Evolutionary conservation across 2,113 vertebrate species (phyloP).

Genomic region (Scomber japonicus): DNA sequence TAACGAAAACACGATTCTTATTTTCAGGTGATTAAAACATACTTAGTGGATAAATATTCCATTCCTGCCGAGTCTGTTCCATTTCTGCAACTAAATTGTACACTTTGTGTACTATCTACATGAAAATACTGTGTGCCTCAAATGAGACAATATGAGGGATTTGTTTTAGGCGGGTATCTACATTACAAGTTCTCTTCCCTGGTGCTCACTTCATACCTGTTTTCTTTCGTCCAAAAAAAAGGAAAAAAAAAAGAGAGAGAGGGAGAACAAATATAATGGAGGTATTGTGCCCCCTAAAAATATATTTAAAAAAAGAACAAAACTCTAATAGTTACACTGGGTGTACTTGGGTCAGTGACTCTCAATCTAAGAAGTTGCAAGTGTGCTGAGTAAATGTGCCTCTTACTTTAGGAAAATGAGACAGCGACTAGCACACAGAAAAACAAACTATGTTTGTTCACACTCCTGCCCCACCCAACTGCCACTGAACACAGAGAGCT

Average conservation of each 20-base stretch:
- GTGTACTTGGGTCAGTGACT: no score
- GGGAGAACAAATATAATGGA: background rate
- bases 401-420: background rate
- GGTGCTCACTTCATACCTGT: background rate
- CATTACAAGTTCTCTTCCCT: background rate
- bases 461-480: background rate
- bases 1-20: no score
- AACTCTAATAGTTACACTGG: background rate
- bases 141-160: background rate
- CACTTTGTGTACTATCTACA: no score
- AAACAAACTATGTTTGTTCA: slow-evolving; percentile 20
- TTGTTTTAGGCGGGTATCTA: background rate
- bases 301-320: background rate
- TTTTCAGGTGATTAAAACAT: no score
- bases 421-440: background rate
- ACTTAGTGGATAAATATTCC: no score
- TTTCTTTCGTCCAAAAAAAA: background rate
- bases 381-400: no score
- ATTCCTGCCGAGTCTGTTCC: no score
- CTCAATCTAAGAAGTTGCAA: no score
- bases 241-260: no score
- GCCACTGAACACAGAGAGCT: background rate
- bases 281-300: background rate
- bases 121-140: background rate
- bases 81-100: no score